Evolutionary conservation across 2,888 invertebrate genomes (phyloP), one percentile per base, ranked within the genome.

Genomic region (Coenonympha arcania): DNA sequence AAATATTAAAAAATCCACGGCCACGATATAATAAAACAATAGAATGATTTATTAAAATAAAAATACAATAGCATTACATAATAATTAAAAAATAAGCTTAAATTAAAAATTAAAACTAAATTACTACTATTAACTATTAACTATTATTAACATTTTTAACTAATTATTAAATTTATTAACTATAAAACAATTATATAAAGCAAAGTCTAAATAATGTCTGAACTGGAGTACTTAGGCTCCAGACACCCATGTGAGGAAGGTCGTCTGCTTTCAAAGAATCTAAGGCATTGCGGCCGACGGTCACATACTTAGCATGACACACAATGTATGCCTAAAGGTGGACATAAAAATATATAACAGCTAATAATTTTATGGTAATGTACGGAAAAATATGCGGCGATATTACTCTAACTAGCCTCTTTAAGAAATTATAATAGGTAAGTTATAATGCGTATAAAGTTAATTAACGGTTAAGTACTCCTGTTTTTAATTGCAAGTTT

Each of bases 221-320:
- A 50, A 46, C 40, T 20, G 15, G 34, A 24, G 8, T 37, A 37
- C 2, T 8, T 9, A 16, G 5, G 19, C 15, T 6, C 19, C 3
- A 20, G 11, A 19, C 19, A 19, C 3, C n/a, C n/a, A n/a, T n/a
- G n/a, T n/a, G n/a, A 33, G 33, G 52, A 53, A 57, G 57, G 55
- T 50, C 55, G 47, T 57, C 53, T 51, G 52, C 57, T 52, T 50
- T 50, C 36, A 33, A 52, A 31, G 51, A 51, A 57, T 57, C 50
- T 37, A 26, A 49, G 44, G 41, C 37, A 53, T 57, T 50, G 47
- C 33, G 24, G 24, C 43, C 15, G n/a, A 19, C 33, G 19, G 33
- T 8, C 26, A 18, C 44, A 44, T 44, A 34, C 13, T 34, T 28
- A 20, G 15, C 13, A 43, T 48, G 18, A 11, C 39, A 39, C 31